Conservation (phyloP, 2,797 vertebrate species). For the Esox lucius region DNA sequence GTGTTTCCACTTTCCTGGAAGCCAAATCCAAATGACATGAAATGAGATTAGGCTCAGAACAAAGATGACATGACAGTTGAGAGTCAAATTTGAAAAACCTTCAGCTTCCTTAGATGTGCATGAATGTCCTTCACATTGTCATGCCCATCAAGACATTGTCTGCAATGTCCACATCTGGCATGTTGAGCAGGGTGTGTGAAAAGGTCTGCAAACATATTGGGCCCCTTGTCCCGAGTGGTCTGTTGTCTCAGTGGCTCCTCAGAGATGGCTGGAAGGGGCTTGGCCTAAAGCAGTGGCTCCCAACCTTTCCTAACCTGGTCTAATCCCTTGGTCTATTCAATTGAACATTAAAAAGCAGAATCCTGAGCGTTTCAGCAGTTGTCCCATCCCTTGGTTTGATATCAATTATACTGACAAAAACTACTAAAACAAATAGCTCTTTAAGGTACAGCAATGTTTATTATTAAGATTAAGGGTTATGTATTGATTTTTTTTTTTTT, state of each 20-base stretch:
- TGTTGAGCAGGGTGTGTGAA: conserved; percentile 57
- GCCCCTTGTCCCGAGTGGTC: no score
- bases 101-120: conserved; percentile 57
- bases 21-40: background rate
- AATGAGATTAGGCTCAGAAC: conserved; percentile 19
- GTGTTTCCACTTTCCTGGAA: background rate
- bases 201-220: conserved; percentile 44
- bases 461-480: background rate
- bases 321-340: conserved; percentile 6
- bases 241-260: conserved; percentile 16
- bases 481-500: background rate
- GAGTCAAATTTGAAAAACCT: conserved; percentile 52
- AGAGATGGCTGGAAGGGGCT: conserved; percentile 18
- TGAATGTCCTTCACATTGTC: conserved; percentile 72
- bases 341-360: background rate
- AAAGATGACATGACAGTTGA: conserved; percentile 32
- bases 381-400: background rate
- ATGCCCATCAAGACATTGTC: conserved; percentile 64
- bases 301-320: background rate
- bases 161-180: conserved; percentile 60
- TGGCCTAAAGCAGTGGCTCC: no score
- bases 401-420: background rate
- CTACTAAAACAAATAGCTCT: background rate
- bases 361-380: background rate
- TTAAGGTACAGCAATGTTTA: background rate